phyloP scores from a whole-genome alignment of 2,888 invertebrate species.

The Iphiclides podalirius region DNA sequence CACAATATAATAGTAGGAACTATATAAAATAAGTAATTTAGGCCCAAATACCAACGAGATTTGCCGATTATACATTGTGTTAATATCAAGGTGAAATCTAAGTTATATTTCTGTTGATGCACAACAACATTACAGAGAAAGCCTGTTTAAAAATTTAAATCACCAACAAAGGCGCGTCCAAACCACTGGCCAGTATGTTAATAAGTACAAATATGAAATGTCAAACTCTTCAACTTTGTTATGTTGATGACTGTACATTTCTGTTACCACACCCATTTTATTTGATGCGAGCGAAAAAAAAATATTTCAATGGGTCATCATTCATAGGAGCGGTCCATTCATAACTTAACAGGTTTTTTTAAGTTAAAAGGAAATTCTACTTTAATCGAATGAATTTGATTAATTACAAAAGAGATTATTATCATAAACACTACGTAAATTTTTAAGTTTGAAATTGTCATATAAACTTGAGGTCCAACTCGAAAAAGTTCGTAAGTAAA shows the following conservation, averaged over 20 bases:
- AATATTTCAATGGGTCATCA: constrained; percentile 55
- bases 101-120: constrained; percentile 17
- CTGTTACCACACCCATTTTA: constrained; percentile 60
- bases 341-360: constrained; percentile 19
- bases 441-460: too few species aligned
- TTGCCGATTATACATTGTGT: too few species aligned
- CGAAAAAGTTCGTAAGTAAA: too few species aligned
- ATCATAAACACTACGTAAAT: too few species aligned
- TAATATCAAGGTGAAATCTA: constrained; percentile 10
- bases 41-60: too few species aligned
- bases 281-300: constrained; percentile 44
- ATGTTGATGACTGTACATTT: constrained; percentile 70
- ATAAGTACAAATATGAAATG: constrained; percentile 60
- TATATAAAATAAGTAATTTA: too few species aligned
- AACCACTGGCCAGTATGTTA: constrained; percentile 67
- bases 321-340: constrained; percentile 39
- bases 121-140: constrained; percentile 42
- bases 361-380: constrained; percentile 15
- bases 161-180: constrained; percentile 44
- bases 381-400: constrained; percentile 9
- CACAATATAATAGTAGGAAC: too few species aligned
- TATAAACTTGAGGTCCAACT: too few species aligned
- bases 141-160: constrained; percentile 60
- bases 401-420: constrained; percentile 6
- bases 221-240: constrained; percentile 55